A percentile compares a stretch with the other conserved stretches of the same genome.
These are phyloP conservation scores for Harlomillsia oculata DNA, from an alignment of 1,140 invertebrate species.

Conservation along the genomic window DNA sequence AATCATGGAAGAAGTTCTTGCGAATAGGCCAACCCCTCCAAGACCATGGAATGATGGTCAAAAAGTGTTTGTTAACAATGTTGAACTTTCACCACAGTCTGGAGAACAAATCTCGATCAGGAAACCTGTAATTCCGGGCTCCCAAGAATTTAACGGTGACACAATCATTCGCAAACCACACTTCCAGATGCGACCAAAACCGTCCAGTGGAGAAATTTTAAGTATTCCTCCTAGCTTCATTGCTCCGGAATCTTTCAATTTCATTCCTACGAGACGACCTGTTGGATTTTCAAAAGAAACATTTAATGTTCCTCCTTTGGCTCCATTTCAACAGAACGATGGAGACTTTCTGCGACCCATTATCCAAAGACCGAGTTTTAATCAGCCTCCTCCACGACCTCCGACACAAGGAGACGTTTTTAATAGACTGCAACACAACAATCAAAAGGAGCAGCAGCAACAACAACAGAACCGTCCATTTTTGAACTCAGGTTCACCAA, in stretches of 20 bases:
- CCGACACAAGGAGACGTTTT: not conserved
- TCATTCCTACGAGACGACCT: no score
- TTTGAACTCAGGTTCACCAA: not conserved
- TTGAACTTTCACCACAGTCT: constrained; percentile 2
- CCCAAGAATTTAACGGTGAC: constrained; percentile 5
- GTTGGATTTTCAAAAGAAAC: no score
- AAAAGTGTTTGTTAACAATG: constrained; percentile 16
- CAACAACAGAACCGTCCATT: not conserved
- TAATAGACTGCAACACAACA: not conserved
- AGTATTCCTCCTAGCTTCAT: no score
- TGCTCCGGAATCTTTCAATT: no score
- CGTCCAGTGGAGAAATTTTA: not conserved
- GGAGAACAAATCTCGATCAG: not conserved
- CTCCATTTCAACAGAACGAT: no score
- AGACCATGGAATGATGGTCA: constrained; percentile 6
- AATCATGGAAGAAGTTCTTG: not conserved
- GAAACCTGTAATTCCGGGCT: not conserved
- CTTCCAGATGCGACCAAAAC: constrained; percentile 1
- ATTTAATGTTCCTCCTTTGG: no score
- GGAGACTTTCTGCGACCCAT: no score
- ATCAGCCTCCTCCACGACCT: no score
- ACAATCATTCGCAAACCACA: not conserved
- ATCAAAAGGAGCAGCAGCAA: not conserved
- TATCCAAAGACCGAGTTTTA: no score
- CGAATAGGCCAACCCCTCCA: constrained; percentile 8